A percentile compares a stretch with the other conserved stretches of the same genome.
These are phyloP conservation scores for Laticauda colubrina DNA, from an alignment of 2,113 vertebrate species.

Conservation along the genomic window DNA sequence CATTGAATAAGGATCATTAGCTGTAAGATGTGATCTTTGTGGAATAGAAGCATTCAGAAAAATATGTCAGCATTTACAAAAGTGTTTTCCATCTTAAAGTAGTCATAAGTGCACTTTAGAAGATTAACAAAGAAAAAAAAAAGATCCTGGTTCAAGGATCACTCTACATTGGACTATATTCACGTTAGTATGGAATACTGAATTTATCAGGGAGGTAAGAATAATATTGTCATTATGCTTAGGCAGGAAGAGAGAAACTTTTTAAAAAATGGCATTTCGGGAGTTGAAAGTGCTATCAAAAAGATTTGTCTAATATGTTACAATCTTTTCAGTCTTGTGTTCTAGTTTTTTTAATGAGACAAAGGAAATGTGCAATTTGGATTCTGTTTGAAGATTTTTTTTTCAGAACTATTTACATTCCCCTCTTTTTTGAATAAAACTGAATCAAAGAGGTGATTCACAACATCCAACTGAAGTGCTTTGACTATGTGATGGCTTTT, in stretches of 20 bases:
- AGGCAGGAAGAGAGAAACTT: background rate
- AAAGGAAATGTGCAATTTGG: background rate
- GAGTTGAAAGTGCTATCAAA: too few relatives aligned
- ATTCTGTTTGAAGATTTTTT: background rate
- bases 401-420: background rate
- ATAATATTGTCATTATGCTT: background rate
- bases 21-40: background rate
- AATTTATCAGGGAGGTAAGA: background rate
- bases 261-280: background rate
- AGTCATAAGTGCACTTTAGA: conserved; percentile 15
- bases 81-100: background rate
- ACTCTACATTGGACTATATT: background rate
- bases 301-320: background rate
- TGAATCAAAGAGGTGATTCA: background rate
- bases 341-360: background rate
- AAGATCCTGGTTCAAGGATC: background rate
- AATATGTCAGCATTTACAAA: background rate
- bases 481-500: background rate
- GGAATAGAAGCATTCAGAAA: background rate
- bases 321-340: background rate
- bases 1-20: conserved; percentile 3
- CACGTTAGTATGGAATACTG: background rate
- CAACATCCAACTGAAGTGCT: background rate
- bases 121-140: background rate
- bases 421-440: background rate